Evolutionary conservation across 1,140 invertebrate genomes (phyloP).

Genomic region (Ips nitidus): DNA sequence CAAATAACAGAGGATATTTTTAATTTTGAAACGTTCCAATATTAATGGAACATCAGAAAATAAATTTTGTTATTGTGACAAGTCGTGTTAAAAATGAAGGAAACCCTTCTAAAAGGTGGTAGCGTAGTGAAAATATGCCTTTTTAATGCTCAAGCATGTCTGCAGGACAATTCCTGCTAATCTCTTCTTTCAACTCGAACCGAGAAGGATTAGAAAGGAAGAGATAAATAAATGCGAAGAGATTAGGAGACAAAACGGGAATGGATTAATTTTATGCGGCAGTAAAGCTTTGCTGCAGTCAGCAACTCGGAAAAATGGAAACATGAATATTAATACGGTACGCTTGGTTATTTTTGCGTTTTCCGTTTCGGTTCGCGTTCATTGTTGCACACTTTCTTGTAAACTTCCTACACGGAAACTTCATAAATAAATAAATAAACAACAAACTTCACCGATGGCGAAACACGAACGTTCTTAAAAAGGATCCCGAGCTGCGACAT

Average conservation of each 20-base stretch:
- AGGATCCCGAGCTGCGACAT: background rate
- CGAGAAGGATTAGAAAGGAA: conserved; percentile 17
- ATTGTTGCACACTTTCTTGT: background rate
- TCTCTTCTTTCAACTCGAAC: conserved; percentile 13
- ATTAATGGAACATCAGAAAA: background rate
- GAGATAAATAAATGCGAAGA: conserved; percentile 21
- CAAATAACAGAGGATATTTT: conserved; percentile 15
- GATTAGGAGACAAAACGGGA: conserved; percentile 17
- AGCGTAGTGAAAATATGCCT: no score
- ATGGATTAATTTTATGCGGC: conserved; percentile 23
- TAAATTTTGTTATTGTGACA: background rate
- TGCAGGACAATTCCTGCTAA: conserved; percentile 5
- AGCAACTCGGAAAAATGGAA: conserved; percentile 24
- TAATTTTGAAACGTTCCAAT: background rate
- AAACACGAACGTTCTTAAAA: no score
- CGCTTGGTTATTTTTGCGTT: conserved; percentile 10
- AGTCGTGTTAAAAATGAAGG: background rate
- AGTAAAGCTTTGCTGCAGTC: conserved; percentile 19
- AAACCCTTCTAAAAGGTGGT: background rate
- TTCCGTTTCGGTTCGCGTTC: background rate
- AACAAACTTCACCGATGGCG: no score
- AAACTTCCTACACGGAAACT: no score
- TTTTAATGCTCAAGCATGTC: background rate
- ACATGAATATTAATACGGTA: conserved; percentile 22
- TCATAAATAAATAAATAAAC: no score